Base-by-base conservation (phyloP, 53 echinoderm and acorn worm genomes). In the Antedon mediterranea region DNA sequence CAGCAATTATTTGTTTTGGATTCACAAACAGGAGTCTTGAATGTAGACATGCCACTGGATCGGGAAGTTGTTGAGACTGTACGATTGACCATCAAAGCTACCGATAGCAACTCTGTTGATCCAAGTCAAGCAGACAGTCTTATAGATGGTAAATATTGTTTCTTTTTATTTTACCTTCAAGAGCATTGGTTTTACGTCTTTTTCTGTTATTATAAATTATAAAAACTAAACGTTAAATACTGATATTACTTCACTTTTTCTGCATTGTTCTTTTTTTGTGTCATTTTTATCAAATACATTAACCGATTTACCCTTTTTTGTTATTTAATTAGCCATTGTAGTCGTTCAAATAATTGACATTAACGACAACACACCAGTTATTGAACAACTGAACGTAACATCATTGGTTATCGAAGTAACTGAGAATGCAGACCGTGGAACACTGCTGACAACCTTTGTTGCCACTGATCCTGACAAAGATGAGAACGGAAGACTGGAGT, bases 361-460 rank as follows among this genome's bases (percentile, higher is more conserved):
- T 71, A 97, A 97, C 34, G 97, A 97, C 80, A 97, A 97, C 73
- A 82, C 84, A 30, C 97, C 97, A 0, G 73, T 85, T 43, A 93
- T 98, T 72, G 82, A 87, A 34, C 41, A 79, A 32, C 72, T 84
- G 11, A 30, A 41, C 32, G 90, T 85, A 78, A 77, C 73, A 0
- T 79, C 85, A 43, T 80, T 80, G 70, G 90, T 93, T 34, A 43
- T 84, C 14, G 74, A 73, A 34, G 83, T 88, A 57, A 84, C 73
- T 29, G 98, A 92, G 14, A 85, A 88, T 3, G 98, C 92, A 37
- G 78, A 57, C 9, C 57, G 57, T 57, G 57, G 57, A 23, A 28
- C 74, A 4, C 30, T 30, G 33, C 41, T 26, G 34, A 75, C 73
- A 18, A 28, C 30, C 89, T 80, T 93, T 20, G 57, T 29, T 42